Percentiles rank a stretch among this genome's conserved stretches.
phyloP scores from a whole-genome alignment of 2,888 invertebrate species.

The Mayetiola destructor region DNA sequence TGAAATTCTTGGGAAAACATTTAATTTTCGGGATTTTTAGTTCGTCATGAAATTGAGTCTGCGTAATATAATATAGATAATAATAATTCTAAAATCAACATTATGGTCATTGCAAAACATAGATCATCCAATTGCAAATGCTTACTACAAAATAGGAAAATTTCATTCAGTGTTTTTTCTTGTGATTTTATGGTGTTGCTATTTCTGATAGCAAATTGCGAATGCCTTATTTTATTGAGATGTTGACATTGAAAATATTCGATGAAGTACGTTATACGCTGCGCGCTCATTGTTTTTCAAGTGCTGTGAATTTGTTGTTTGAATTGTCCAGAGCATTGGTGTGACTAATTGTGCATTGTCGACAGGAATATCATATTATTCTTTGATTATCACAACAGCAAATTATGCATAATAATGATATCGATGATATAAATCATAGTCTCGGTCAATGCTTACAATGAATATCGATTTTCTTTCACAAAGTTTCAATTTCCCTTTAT shows the following conservation, averaged over 20 bases:
- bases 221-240: not conserved
- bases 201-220: not conserved
- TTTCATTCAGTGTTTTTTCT: not conserved
- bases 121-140: not conserved
- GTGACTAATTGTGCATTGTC: not conserved
- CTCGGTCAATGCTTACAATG: not conserved
- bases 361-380: not conserved
- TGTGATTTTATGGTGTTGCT: not conserved
- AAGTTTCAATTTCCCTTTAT: not conserved
- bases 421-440: not conserved
- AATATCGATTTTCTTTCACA: not conserved
- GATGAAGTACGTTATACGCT: too few relatives aligned
- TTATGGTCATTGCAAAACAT: conserved; percentile 1
- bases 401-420: not conserved
- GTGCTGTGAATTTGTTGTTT: not conserved
- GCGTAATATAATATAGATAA: not conserved
- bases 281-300: too few relatives aligned
- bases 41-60: too few relatives aligned
- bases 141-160: too few relatives aligned
- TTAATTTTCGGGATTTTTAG: too few relatives aligned
- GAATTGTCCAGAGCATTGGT: not conserved
- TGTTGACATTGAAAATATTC: not conserved
- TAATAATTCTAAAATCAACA: not conserved
- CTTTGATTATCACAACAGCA: not conserved
- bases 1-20: too few relatives aligned